A percentile compares a stretch with the other conserved stretches of the same genome.
Conservation (phyloP, 1,140 invertebrate genomes). For the Bombus sylvicola region DNA sequence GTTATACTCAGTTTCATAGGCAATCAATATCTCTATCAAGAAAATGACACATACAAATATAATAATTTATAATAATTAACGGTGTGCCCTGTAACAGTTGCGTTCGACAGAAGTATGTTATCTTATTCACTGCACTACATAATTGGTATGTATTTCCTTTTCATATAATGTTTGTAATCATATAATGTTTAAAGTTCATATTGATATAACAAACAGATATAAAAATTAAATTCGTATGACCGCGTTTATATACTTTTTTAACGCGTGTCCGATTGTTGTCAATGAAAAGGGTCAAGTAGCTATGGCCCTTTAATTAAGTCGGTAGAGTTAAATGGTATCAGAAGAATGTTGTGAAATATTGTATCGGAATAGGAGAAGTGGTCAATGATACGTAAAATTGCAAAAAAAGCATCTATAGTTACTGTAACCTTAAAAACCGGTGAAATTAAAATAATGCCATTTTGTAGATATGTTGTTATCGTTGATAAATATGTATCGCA, state of each 20-base stretch:
- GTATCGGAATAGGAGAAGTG: neutral
- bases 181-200: no score
- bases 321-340: neutral
- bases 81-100: neutral
- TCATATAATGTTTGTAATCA: neutral
- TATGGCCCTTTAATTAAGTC: conserved; percentile 38
- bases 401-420: conserved; percentile 1
- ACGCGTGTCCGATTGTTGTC: neutral
- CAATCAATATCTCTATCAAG: conserved; percentile 10
- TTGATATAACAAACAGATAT: no score
- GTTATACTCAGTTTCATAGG: neutral
- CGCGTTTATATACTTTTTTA: neutral
- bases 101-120: neutral
- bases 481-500: neutral
- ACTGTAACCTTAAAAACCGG: conserved; percentile 6
- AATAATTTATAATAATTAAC: neutral
- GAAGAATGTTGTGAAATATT: conserved; percentile 3
- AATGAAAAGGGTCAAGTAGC: conserved; percentile 43
- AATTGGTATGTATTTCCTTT: neutral
- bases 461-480: neutral
- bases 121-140: neutral
- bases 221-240: neutral
- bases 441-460: conserved; percentile 6
- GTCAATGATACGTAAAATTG: conserved; percentile 31
- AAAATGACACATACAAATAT: conserved; percentile 15